Conservation (phyloP, 1,140 invertebrate species). For the Bombus confusus region DNA sequence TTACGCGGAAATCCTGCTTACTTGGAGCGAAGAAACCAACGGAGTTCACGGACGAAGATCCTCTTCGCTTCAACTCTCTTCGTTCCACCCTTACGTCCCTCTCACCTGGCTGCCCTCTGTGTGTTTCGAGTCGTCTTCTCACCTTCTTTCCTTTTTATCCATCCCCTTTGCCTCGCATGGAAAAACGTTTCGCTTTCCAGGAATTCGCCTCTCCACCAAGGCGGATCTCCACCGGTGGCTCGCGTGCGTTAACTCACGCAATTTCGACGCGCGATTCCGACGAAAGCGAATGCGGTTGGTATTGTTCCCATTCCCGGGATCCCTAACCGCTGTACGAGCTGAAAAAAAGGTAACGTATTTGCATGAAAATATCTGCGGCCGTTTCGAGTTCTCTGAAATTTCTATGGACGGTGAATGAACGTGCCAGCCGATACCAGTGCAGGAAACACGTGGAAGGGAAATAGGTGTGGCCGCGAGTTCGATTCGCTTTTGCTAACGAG, state of each 20-base stretch:
- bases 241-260: conserved; percentile 59
- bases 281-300: conserved; percentile 55
- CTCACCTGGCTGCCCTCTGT: neutral
- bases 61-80: neutral
- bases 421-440: neutral
- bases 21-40: neutral
- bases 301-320: conserved; percentile 45
- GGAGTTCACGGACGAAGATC: neutral
- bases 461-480: neutral
- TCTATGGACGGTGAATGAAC: neutral
- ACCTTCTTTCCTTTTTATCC: neutral
- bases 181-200: conserved; percentile 53
- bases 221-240: neutral
- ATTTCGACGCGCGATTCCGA: conserved; percentile 60
- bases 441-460: neutral
- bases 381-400: conserved; percentile 25
- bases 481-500: neutral
- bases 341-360: conserved; percentile 51
- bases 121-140: neutral
- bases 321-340: neutral
- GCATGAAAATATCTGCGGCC: conserved; percentile 63
- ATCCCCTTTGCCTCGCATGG: neutral
- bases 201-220: neutral
- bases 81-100: neutral
- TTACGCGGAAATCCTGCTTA: conserved; percentile 28